phyloP scores from a whole-genome alignment of 2,888 invertebrate species.

The Eurytoma californica region DNA sequence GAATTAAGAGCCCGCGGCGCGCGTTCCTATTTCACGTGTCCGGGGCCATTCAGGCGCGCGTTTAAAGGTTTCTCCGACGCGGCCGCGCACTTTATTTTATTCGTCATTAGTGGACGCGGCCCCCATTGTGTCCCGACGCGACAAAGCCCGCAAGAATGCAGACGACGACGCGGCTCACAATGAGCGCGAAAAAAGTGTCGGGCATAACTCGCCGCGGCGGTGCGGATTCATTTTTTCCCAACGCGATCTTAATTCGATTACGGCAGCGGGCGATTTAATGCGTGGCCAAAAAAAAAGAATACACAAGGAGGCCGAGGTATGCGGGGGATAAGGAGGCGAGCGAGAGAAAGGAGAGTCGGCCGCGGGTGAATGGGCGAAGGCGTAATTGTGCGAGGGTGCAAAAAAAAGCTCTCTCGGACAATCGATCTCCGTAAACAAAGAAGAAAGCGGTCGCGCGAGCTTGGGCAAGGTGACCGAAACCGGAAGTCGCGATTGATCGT shows the following conservation, averaged over 20 bases:
- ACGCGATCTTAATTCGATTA: constrained; percentile 56
- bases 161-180: background rate
- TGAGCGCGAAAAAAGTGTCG: constrained; percentile 30
- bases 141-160: constrained; percentile 38
- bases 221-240: constrained; percentile 41
- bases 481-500: constrained; percentile 66
- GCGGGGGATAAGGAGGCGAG: background rate
- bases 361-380: constrained; percentile 22
- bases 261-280: constrained; percentile 18
- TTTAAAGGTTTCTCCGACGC: constrained; percentile 11
- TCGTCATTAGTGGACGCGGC: constrained; percentile 45
- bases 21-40: constrained; percentile 39
- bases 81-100: constrained; percentile 31
- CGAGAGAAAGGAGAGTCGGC: background rate
- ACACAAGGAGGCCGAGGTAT: background rate
- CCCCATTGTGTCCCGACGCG: constrained; percentile 14
- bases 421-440: constrained; percentile 49
- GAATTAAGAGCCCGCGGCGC: constrained; percentile 8
- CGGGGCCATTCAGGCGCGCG: constrained; percentile 19
- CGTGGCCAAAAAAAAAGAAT: background rate
- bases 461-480: constrained; percentile 61
- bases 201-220: constrained; percentile 6
- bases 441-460: constrained; percentile 35
- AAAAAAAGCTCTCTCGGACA: constrained; percentile 37
- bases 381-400: constrained; percentile 52